Evolutionary conservation across 2,113 vertebrate species (phyloP).

Genomic region (Phrynosoma platyrhinos): DNA sequence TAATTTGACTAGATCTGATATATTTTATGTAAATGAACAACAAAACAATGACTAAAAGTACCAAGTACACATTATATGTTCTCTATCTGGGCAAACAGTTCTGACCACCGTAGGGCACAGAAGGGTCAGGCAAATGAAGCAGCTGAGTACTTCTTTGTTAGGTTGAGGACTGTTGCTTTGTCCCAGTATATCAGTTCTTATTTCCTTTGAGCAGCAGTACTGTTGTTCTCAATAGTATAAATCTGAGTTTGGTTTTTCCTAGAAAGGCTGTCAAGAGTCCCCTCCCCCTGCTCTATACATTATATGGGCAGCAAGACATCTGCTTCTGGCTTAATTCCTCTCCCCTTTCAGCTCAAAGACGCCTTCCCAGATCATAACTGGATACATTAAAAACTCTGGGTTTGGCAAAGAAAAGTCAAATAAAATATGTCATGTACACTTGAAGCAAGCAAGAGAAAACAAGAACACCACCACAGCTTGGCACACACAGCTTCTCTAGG

Average conservation of each 20-base stretch:
- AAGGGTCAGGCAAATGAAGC: background rate
- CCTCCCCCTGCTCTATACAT: background rate
- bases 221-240: background rate
- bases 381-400: background rate
- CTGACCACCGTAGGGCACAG: background rate
- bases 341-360: background rate
- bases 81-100: background rate
- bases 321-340: slow-evolving; percentile 17
- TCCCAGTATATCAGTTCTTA: background rate
- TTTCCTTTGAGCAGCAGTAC: background rate
- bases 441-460: background rate
- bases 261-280: slow-evolving; percentile 7
- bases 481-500: slow-evolving; percentile 25
- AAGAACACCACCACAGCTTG: background rate
- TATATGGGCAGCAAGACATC: slow-evolving; percentile 4
- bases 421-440: background rate
- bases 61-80: too few species aligned
- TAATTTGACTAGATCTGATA: too few species aligned
- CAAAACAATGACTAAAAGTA: background rate
- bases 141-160: background rate
- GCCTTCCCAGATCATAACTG: background rate
- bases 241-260: background rate
- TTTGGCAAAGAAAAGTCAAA: background rate
- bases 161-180: background rate
- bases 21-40: too few species aligned